These are phyloP conservation scores for Syngnathus scovelli DNA, from an alignment of 2,113 vertebrate species.

Conservation along the genomic window DNA sequence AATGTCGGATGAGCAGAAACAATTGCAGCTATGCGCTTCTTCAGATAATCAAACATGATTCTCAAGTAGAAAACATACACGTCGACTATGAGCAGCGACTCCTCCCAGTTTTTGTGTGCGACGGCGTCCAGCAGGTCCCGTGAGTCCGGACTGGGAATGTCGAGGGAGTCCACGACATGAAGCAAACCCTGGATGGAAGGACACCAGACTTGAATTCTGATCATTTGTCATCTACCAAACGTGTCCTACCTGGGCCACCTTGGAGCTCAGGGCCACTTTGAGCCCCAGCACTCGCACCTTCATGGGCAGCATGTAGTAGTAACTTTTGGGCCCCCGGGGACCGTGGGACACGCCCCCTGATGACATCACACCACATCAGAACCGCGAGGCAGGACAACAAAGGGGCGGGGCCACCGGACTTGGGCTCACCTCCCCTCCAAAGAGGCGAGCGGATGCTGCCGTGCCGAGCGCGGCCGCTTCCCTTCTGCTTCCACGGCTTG, in stretches of 20 bases:
- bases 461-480: constrained; percentile 76
- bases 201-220: background rate
- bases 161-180: constrained; percentile 76
- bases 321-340: constrained; percentile 86
- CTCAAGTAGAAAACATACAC: constrained; percentile 67
- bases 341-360: constrained; percentile 82
- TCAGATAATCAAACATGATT: background rate
- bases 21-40: too few relatives aligned
- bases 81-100: constrained; percentile 78
- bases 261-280: constrained; percentile 79
- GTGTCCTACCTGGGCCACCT: constrained; percentile 78
- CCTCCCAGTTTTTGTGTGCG: constrained; percentile 74
- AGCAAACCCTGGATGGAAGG: constrained; percentile 70
- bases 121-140: constrained; percentile 77
- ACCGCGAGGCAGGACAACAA: background rate
- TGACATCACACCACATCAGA: background rate
- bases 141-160: constrained; percentile 76
- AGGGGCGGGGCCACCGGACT: background rate
- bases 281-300: constrained; percentile 80
- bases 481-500: constrained; percentile 87
- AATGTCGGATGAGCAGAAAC: too few relatives aligned
- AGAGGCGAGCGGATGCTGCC: constrained; percentile 85
- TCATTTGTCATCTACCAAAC: background rate
- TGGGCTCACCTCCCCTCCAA: constrained; percentile 81
- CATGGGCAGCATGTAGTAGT: constrained; percentile 92